Percentiles rank a stretch among this genome's conserved stretches.
Evolutionary conservation across 2,888 invertebrate species (phyloP).

Genomic region (Lasioglossum figueresi): DNA sequence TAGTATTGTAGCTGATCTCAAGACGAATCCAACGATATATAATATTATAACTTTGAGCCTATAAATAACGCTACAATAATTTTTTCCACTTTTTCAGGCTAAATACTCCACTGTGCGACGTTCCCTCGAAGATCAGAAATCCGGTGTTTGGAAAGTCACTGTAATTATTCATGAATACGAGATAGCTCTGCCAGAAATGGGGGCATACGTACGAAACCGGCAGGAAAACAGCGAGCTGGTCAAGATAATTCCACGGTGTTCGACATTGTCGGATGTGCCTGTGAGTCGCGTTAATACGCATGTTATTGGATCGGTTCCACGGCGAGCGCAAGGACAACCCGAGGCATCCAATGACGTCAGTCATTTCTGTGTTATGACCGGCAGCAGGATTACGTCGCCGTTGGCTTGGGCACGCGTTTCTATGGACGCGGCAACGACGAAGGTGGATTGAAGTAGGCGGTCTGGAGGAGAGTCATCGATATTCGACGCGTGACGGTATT

Average conservation of each 20-base stretch:
- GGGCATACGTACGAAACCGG: neutral
- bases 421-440: conserved; percentile 29
- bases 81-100: no score
- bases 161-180: neutral
- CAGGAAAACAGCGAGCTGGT: neutral
- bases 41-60: no score
- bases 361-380: conserved; percentile 69
- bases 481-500: conserved; percentile 78
- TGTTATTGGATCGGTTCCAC: conserved; percentile 12
- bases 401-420: conserved; percentile 44
- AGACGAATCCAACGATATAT: no score
- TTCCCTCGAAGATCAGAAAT: neutral
- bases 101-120: no score
- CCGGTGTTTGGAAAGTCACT: neutral
- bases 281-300: conserved; percentile 8
- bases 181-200: neutral
- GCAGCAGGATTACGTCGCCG: conserved; percentile 19
- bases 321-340: conserved; percentile 51
- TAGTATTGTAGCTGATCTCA: no score
- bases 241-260: neutral
- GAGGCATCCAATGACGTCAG: conserved; percentile 70
- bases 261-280: neutral
- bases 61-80: no score
- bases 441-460: conserved; percentile 10
- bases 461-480: conserved; percentile 68